phyloP scores from a whole-genome alignment of 2,888 invertebrate species.

The Furcula furcula region DNA sequence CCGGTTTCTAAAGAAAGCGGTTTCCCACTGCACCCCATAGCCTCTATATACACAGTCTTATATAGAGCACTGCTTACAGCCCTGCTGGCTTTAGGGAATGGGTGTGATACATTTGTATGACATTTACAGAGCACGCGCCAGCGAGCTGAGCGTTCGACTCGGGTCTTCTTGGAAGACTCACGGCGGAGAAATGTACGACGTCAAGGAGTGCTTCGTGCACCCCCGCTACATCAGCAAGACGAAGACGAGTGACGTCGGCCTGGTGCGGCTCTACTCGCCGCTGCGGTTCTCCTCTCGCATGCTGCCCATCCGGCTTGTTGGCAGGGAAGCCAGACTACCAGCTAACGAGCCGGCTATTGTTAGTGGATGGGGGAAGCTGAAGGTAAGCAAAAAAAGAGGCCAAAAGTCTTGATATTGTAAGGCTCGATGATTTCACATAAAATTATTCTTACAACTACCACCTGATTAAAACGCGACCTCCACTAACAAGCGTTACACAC shows the following conservation, averaged over 20 bases:
- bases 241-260: constrained; percentile 71
- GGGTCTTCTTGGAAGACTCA: constrained; percentile 76
- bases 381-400: too few relatives aligned
- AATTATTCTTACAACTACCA: too few relatives aligned
- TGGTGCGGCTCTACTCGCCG: constrained; percentile 62
- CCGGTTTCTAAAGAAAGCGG: too few relatives aligned
- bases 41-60: too few relatives aligned
- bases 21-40: too few relatives aligned
- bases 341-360: constrained; percentile 60
- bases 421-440: too few relatives aligned
- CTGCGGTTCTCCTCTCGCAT: constrained; percentile 64
- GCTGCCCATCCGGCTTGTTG: constrained; percentile 59
- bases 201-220: constrained; percentile 64
- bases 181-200: constrained; percentile 76
- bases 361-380: constrained; percentile 73
- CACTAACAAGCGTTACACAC: too few relatives aligned
- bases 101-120: neutral
- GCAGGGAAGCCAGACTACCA: constrained; percentile 39
- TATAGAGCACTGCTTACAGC: too few relatives aligned
- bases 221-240: constrained; percentile 66
- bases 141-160: constrained; percentile 67
- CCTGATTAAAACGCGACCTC: too few relatives aligned
- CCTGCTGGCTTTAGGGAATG: too few relatives aligned
- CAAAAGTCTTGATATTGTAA: too few relatives aligned
- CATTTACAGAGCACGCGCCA: constrained; percentile 48